phyloP scores from a whole-genome alignment of 2,888 invertebrate genomes.

The Nephrotoma flavescens region DNA sequence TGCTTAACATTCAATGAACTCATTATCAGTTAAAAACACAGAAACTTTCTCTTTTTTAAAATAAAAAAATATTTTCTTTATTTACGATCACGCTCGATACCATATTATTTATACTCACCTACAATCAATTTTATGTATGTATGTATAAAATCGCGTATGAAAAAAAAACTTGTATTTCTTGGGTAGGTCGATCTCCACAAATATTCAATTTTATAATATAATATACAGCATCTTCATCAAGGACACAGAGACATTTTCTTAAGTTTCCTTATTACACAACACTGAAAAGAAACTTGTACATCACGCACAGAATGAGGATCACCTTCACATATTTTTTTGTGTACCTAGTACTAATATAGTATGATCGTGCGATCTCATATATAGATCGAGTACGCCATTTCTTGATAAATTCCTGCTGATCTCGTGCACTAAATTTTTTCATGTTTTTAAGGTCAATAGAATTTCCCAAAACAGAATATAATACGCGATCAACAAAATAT shows the following conservation, averaged over 20 bases:
- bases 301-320: not conserved
- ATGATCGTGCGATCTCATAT: not conserved
- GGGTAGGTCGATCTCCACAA: not conserved
- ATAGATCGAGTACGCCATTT: not conserved
- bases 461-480: not conserved
- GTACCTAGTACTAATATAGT: too few relatives aligned
- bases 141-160: not conserved
- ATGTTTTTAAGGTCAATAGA: not conserved
- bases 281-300: not conserved
- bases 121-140: not conserved
- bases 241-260: not conserved
- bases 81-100: not conserved
- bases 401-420: not conserved
- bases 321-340: not conserved
- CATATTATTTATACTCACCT: not conserved
- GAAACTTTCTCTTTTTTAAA: not conserved
- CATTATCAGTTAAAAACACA: not conserved
- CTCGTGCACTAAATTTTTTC: not conserved
- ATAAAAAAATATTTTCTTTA: not conserved
- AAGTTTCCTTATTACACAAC: not conserved
- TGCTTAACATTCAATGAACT: not conserved
- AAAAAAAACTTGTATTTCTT: not conserved
- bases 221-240: not conserved
- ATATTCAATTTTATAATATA: too few relatives aligned
- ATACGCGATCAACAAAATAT: not conserved